phyloP scores from a whole-genome alignment of 2,888 invertebrate genomes.

The Stenchaetothrips biformis region DNA sequence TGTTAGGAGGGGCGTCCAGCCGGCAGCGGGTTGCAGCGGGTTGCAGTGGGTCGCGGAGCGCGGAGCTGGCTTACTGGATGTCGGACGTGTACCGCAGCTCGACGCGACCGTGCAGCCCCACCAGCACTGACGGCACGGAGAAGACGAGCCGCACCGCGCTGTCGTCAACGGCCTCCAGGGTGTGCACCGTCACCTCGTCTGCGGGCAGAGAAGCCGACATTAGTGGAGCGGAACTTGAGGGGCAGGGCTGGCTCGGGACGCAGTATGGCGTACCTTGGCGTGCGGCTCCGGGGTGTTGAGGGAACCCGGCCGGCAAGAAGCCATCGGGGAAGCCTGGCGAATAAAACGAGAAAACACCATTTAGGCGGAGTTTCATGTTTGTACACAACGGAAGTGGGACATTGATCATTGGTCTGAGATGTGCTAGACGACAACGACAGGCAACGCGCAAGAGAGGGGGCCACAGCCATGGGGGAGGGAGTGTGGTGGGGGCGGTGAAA shows the following conservation, averaged over 20 bases:
- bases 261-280: neutral
- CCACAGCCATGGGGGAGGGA: no score
- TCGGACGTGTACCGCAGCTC: conserved; percentile 78
- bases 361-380: no score
- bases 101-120: conserved; percentile 80
- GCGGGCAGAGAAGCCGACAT: conserved; percentile 38
- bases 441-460: no score
- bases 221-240: no score
- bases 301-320: conserved; percentile 22
- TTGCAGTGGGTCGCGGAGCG: no score
- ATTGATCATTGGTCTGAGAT: no score
- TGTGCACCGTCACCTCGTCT: conserved; percentile 54
- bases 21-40: no score
- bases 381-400: no score
- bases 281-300: neutral
- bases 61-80: conserved; percentile 55
- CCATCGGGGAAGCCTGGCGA: conserved; percentile 19
- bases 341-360: neutral
- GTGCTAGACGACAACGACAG: no score
- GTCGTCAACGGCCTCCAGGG: conserved; percentile 70
- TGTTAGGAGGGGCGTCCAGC: no score
- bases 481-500: neutral
- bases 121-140: conserved; percentile 73
- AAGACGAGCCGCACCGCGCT: conserved; percentile 76
- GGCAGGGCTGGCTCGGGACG: no score